Evolutionary conservation across 2,888 invertebrate genomes (phyloP), one percentile per base, ranked within the genome.

Genomic region (Camptogramma bilineatum): DNA sequence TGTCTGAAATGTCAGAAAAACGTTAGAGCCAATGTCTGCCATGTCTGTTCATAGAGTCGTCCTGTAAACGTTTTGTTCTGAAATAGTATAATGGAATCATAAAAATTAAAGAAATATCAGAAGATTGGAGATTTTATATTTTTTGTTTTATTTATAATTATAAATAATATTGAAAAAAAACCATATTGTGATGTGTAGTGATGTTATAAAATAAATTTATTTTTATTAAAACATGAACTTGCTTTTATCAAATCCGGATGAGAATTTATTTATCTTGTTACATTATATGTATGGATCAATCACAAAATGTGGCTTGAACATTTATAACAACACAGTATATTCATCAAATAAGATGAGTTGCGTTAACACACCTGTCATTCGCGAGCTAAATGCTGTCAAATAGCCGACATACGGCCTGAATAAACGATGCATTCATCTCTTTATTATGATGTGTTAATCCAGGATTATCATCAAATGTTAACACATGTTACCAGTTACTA

Each of bases 401-500:
- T 90, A 79, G 80, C 76, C 83, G 90, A 88, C 92, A 93, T 85
- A 91, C 87, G 92, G 90, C 73, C 83, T 88, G 82, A 92, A 90
- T 87, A 92, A 93, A 92, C 91, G 81, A 81, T 81, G 84, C 78
- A 88, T 90, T 92, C 92, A 93, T 92, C 89, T 88, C 91, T 91
- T 92, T 92, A 91, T 93, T 93, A 93, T 92, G 90, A 92, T 88
- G 92, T 92, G 93, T 91, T 92, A 92, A 92, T 91, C 90, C 91
- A 73, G 88, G 91, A 91, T 93, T 93, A 93, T 88, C 91, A 88
- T 88, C 90, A 91, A 93, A 93, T 92, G 91, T 93, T 92, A 92
- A 93, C 93, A 92, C 91, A 91, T 93, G 93, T 93, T 91, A 88
- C 90, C 87, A 90, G 91, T 92, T 91, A 91, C 82, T 87, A 89